Conservation (phyloP, 2,888 invertebrate genomes). For the Drosophila birchii region DNA sequence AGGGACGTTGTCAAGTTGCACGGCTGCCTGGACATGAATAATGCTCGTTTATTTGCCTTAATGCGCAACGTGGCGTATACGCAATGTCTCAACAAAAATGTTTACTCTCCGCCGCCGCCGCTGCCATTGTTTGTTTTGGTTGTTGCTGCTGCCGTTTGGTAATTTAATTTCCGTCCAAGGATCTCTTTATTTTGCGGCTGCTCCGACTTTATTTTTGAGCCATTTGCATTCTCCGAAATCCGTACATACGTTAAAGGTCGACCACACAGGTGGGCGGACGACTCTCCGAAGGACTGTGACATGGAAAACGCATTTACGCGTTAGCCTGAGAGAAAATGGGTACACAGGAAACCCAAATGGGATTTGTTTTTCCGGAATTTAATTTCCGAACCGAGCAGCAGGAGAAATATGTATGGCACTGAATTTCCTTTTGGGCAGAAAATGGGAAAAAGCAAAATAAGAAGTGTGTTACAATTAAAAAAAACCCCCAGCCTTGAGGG, state of each 20-base stretch:
- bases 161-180: slow-evolving; percentile 56
- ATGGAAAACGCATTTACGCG: slow-evolving; percentile 44
- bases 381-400: slow-evolving; percentile 16
- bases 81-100: slow-evolving; percentile 48
- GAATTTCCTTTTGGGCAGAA: neutral
- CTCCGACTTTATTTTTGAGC: slow-evolving; percentile 14
- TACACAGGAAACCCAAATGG: slow-evolving; percentile 9
- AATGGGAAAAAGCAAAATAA: slow-evolving; percentile 1
- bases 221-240: slow-evolving; percentile 27
- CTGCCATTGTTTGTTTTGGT: slow-evolving; percentile 15
- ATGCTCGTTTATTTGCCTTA: slow-evolving; percentile 67
- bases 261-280: slow-evolving; percentile 35
- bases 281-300: slow-evolving; percentile 11
- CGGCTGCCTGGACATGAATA: slow-evolving; percentile 72
- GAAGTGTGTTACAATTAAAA: neutral
- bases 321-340: slow-evolving; percentile 8
- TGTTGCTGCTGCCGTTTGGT: slow-evolving; percentile 36
- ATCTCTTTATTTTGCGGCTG: slow-evolving; percentile 24
- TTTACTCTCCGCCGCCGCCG: too few relatives aligned
- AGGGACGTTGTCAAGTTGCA: slow-evolving; percentile 46
- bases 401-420: slow-evolving; percentile 12
- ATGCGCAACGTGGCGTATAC: slow-evolving; percentile 73
- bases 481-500: neutral
- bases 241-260: neutral
- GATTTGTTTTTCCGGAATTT: slow-evolving; percentile 33